phyloP scores from a whole-genome alignment of 2,888 invertebrate species.

The Venusia cambrica region DNA sequence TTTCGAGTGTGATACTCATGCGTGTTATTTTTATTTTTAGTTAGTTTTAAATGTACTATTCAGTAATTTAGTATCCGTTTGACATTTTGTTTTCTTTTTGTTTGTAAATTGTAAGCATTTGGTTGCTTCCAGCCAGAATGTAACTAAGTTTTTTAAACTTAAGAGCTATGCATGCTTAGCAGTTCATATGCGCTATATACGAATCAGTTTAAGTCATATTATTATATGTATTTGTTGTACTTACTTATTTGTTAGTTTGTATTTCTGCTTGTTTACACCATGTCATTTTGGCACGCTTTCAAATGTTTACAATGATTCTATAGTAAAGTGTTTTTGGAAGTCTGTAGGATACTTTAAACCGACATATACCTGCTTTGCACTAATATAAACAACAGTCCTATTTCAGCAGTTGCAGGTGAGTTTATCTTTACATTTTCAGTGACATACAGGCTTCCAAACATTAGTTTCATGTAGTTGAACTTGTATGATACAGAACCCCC shows the following conservation, averaged over 20 bases:
- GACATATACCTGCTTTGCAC: constrained; percentile 18
- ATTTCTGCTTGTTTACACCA: constrained; percentile 58
- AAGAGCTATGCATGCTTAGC: constrained; percentile 79
- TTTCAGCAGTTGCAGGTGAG: constrained; percentile 15
- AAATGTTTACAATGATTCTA: constrained; percentile 76
- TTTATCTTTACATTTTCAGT: constrained; percentile 4
- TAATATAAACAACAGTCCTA: constrained; percentile 12
- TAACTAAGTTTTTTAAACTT: constrained; percentile 46
- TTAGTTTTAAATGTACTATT: constrained; percentile 38
- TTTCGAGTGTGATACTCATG: constrained; percentile 57
- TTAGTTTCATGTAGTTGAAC: constrained; percentile 42
- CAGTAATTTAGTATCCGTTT: constrained; percentile 37
- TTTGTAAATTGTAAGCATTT: constrained; percentile 82
- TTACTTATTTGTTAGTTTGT: constrained; percentile 72
- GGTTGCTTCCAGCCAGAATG: constrained; percentile 74
- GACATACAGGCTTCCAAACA: constrained; percentile 58
- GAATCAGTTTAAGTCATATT: constrained; percentile 53
- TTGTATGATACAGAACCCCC: constrained; percentile 57
- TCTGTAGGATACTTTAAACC: constrained; percentile 51
- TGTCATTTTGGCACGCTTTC: constrained; percentile 75
- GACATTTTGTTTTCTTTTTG: constrained; percentile 39
- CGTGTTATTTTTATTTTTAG: constrained; percentile 44
- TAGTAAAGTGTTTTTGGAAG: constrained; percentile 50
- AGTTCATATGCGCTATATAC: constrained; percentile 77
- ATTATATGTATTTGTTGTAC: constrained; percentile 76